Base-by-base conservation (phyloP, 2,888 invertebrate species). In the Pollenia angustigena region DNA sequence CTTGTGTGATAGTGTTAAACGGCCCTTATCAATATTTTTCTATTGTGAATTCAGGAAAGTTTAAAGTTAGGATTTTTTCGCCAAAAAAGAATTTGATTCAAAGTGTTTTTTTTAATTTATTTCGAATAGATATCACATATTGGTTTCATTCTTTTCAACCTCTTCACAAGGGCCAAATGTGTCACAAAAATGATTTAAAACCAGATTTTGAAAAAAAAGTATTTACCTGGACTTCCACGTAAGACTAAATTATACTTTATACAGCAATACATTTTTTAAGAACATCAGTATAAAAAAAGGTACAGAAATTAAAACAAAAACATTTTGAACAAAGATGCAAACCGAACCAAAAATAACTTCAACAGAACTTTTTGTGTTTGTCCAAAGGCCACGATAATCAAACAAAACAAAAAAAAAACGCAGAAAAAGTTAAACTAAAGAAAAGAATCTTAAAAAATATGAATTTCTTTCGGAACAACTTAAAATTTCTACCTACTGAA, bases 401-500 rank as follows among this genome's bases (percentile, higher is more conserved):
- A 58, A 78, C 18, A 66, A 56, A n/a, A n/a, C n/a, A 6, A 56
- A 81, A 66, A 54, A 81, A 66, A 62, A 44, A 32, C 10, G 23
- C 42, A 46, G 16, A 7, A 46, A 74, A 60, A 78, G 18, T 74
- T 50, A 78, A 82, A 80, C 56, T 56, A 64, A 83, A 72, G 16
- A 23, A 14, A n/a, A 11, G 74, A 64, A 75, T 60, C 42, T 46
- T 18, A 72, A 71, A 71, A 71, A 83, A n/a, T 14, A 68, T 68
- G 44, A 44, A 56, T 18, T 52, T 46, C 58, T 82, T 76, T 54
- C 16, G 7, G 12, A 78, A 72, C 32, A 46, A 66, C 9, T 64
- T 12, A 4, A 60, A 78, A 66, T 72, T 68, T 87, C 81, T 85
- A 85, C 85, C 85, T 84, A 81, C 32, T 66, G 52, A 52, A 16